Base-by-base conservation (phyloP, 2,113 vertebrate species). In the Gila orcuttii region DNA sequence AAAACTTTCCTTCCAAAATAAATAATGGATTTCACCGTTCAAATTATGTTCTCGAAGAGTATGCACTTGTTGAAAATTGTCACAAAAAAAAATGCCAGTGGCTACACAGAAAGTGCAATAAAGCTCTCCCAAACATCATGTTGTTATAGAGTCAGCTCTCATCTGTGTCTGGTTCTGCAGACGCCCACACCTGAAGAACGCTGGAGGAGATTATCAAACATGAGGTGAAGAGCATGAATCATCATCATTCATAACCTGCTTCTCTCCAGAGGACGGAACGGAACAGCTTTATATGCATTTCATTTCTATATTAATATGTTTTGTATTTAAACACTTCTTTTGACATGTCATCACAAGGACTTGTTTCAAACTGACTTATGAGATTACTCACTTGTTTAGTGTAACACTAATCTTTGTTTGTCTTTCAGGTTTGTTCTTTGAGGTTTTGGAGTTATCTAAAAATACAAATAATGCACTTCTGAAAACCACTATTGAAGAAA, bases 1-100 rank as follows among this genome's bases (percentile, higher is more conserved):
- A 62, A 31, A 55, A 64, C 57, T 47, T 66, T 62, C n/a, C 79
- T 66, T 42, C 21, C 28, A 71, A 81, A 81, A 62, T 47, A 75
- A 66, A 82, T 52, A 50, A 50, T 80, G 77, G 17, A 59, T 66
- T 82, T 77, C 69, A 4, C 45, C 45, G 5, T 50, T 82, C 50
- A 82, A 81, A 82, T 71, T 1, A 75, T 57, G 77, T 25, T 86
- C 25, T 59, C 12, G 13, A 62, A 12, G 10, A 76, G 36, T 74
- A 52, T 47, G 36, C 52, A 60, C 6, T 13, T 13, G 62, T 47
- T 52, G 47, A 25, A 45, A 77, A 42, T 50, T 15, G 10, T 11
- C 12, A 28, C 1, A 28, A 28, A 3, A 39, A 66, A 47, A 64
- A 8, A 17, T 47, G 6, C 19, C 28, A 66, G 19, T 25, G 36